These are phyloP conservation scores for Papilio polytes DNA, from an alignment of 1,140 invertebrate species.

Conservation along the genomic window DNA sequence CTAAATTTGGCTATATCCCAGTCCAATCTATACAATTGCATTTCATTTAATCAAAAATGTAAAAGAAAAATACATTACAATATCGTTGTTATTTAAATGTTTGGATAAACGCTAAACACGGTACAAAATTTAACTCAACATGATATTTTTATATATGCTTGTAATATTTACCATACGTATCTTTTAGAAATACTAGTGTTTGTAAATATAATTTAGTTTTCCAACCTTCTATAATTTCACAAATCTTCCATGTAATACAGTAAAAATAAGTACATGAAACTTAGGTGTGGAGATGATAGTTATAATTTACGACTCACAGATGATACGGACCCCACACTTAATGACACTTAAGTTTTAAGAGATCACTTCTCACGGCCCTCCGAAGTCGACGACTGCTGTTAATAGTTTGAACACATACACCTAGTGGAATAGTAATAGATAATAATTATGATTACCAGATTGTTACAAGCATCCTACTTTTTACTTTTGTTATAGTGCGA, in stretches of 20 bases:
- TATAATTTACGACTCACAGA: slow-evolving; percentile 33
- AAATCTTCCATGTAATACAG: background rate
- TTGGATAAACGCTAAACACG: no score
- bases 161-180: background rate
- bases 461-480: background rate
- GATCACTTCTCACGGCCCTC: slow-evolving; percentile 29
- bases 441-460: background rate
- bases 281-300: slow-evolving; percentile 14
- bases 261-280: background rate
- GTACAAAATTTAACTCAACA: no score
- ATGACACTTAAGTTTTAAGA: slow-evolving; percentile 22
- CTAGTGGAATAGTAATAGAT: background rate
- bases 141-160: no score
- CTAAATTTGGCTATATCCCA: background rate
- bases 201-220: background rate
- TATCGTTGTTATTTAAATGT: no score
- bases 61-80: background rate
- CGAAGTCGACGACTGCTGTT: slow-evolving; percentile 13
- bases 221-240: slow-evolving; percentile 6
- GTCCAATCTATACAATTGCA: background rate
- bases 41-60: background rate
- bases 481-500: no score
- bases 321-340: slow-evolving; percentile 30
- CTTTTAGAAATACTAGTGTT: background rate
- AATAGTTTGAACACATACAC: slow-evolving; percentile 15